Base-by-base conservation (phyloP, 2,113 vertebrate genomes). In the Dipodomys stephensi region DNA sequence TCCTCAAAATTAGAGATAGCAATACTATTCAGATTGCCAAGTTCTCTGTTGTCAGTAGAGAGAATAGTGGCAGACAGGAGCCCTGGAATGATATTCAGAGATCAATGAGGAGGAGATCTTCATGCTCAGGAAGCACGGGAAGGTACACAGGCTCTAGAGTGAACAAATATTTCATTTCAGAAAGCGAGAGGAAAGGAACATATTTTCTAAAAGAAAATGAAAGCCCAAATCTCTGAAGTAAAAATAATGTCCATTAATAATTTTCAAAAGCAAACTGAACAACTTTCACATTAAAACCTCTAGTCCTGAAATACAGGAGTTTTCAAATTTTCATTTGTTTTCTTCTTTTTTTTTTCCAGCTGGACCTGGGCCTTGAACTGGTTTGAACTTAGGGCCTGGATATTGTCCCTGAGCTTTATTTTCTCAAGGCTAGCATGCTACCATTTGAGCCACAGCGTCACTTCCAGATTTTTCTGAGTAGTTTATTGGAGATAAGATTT, bases 51-150 rank as follows among this genome's bases (percentile, higher is more conserved):
- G 20, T 53, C 53, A 32, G 18, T 32, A 23, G 23, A 5, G 11
- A 5, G 7, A 44, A 32, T 15, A 57, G 2, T n/a, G 68, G 19
- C 6, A 69, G 32, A 22, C 78, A 8, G 32, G 39, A 60, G 44
- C 13, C 18, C 2, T 57, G 53, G 4, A 57, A 0, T 4, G 23
- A 85, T 5, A 35, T 0, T 16, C 0, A 25, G 3, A 18, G 8
- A 60, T 5, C 1, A 72, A 65, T 30, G 53, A 15, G 0, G 53
- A 15, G 0, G 46, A 73, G 7, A 68, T 19, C 7, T 71, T 20
- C 5, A 15, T 73, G 28, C 15, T 80, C 72, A 60, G 18, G 32
- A 79, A 32, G 7, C 23, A 83, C 18, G 64, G 6, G 8, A 1
- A 49, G 12, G 9, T 16, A 27, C 32, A 60, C 1, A 53, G 5